These are phyloP conservation scores for Temnothorax ravouxi DNA, from an alignment of 2,888 invertebrate genomes.

Conservation along the genomic window DNA sequence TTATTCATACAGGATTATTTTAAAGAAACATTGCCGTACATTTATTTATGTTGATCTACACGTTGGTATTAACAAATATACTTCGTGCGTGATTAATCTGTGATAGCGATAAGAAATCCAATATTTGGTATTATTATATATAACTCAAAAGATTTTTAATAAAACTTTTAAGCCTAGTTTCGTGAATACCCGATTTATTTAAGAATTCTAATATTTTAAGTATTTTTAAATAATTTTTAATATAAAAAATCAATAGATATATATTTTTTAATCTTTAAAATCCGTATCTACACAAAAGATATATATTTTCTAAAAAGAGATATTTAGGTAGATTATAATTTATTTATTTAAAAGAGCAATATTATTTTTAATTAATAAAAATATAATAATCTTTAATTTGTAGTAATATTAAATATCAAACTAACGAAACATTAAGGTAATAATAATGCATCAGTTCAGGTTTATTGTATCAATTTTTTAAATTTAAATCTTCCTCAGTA, in stretches of 20 bases:
- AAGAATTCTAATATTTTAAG: background rate
- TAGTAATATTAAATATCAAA: background rate
- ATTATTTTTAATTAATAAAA: background rate
- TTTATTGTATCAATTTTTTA: background rate
- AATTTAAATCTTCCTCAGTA: background rate
- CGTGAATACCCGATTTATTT: background rate
- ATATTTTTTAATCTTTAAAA: background rate
- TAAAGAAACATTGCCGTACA: slow-evolving; percentile 30
- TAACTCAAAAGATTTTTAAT: slow-evolving; percentile 37
- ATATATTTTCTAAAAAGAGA: background rate
- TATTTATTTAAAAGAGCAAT: background rate
- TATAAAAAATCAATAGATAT: background rate
- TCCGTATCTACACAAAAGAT: background rate
- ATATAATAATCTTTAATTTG: background rate
- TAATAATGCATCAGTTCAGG: background rate
- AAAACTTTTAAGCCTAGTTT: slow-evolving; percentile 24
- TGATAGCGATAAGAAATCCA: slow-evolving; percentile 75
- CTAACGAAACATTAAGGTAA: background rate
- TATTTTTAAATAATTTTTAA: background rate
- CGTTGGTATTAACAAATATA: slow-evolving; percentile 50
- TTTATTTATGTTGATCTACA: slow-evolving; percentile 62
- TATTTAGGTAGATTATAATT: background rate
- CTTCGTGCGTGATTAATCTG: slow-evolving; percentile 76
- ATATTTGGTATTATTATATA: slow-evolving; percentile 54
- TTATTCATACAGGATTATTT: slow-evolving; percentile 30